phyloP scores from a whole-genome alignment of 2,797 vertebrate species.

The Vespertilio murinus region DNA sequence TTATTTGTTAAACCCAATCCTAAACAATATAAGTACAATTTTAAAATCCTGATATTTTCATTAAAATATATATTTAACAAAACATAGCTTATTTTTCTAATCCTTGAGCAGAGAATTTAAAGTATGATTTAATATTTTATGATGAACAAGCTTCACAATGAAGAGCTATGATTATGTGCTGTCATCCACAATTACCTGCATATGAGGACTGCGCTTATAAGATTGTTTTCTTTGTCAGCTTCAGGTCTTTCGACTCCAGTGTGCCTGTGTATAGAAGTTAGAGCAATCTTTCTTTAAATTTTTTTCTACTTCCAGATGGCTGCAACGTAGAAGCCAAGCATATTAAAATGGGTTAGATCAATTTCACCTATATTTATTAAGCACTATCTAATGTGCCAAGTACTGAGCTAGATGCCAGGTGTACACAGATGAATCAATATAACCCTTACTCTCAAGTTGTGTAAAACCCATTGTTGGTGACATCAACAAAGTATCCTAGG shows the following conservation, averaged over 20 bases:
- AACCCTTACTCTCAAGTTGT: neutral
- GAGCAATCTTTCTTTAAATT: neutral
- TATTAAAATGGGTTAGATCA: conserved; percentile 1
- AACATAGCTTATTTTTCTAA: neutral
- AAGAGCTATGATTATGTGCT: neutral
- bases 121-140: neutral
- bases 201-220: neutral
- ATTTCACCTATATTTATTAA: conserved; percentile 27
- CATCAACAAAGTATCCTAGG: conserved; percentile 1
- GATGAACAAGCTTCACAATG: neutral
- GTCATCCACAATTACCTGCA: neutral
- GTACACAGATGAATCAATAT: neutral
- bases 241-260: neutral
- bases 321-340: neutral
- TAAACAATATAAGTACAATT: neutral
- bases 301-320: conserved; percentile 10
- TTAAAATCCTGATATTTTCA: conserved; percentile 11
- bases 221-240: neutral
- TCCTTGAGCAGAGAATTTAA: neutral
- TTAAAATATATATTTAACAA: conserved; percentile 26
- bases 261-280: neutral
- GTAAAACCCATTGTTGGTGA: neutral
- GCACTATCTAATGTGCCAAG: conserved; percentile 27
- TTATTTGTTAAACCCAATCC: neutral
- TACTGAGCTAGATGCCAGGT: conserved; percentile 2